Evolutionary conservation across 2,797 vertebrate genomes (phyloP), one percentile per base, ranked within the genome.

Genomic region (Pseudochaenichthys georgianus): DNA sequence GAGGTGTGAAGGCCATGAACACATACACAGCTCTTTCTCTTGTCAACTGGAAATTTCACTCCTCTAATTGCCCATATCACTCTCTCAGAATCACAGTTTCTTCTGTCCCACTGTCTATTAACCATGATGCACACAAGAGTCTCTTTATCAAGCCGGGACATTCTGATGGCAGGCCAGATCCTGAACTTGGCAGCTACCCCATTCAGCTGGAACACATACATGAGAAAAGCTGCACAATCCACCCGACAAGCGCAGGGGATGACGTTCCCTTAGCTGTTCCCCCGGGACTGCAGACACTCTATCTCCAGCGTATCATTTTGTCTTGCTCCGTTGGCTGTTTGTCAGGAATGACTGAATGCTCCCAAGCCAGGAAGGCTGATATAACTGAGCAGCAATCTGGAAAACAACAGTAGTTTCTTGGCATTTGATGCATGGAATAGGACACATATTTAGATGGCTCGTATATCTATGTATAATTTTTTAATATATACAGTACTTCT

Each of bases 121-220:
- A 80, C 78, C 86, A 77, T 78, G 80, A 89, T 78, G 87, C 64
- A 80, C 89, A 93, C 93, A 92, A 92, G 86, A 88, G 82, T 62
- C 84, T 89, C 89, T 92, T 93, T 93, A 93, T 94, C 86, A 83
- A 63, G 62, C 65, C 19, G 83, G 83, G 90, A 92, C 88, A 90
- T 84, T 88, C 90, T 93, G 88, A 90, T 87, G 87, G 86, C 86
- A 85, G 72, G 83, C 89, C 92, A 93, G 90, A 90, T 91, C 83
- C 78, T 63, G 64, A 81, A 78, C 81, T 89, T 93, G 91, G 91
- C 93, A 87, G 82, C 58, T 21, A 10, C 64, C 75, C 79, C 67
- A 48, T 87, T 91, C 88, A 88, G 89, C 89, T 91, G 87, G 84
- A 91, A 89, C 87, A 85, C 78, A 91, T 84, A 84, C 86, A 89